Evolutionary conservation across 2,888 invertebrate genomes (phyloP), one percentile per base, ranked within the genome.

Genomic region (Lordiphosa fenestrarum): DNA sequence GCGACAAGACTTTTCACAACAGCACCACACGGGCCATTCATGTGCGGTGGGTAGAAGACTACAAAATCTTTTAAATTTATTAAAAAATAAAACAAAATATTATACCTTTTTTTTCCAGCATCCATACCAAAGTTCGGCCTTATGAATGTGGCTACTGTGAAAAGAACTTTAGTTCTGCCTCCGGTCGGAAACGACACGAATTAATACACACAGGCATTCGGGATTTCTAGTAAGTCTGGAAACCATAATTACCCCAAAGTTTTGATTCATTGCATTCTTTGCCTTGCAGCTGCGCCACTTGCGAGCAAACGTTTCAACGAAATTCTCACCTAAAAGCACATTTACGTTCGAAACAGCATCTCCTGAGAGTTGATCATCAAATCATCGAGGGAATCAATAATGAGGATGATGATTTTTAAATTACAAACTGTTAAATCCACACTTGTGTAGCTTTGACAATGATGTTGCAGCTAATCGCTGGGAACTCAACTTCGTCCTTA

Each of bases 61-160:
- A 15, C 2, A 15, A 1, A 15, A 15, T 2, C 15, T 2, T 1
- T 15, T 15, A 1, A 15, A 15, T 15, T 15, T 15, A 15, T 15
- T 1, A 15, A 15, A 15, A 15, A 15, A 15, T 1, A 15, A 15
- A 15, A 15, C 2, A 15, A 15, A 15, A 15, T 2, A 15, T 1
- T 15, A 10, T 3, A 25, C 9, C 9, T 30, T 30, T 0, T 7
- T 30, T 30, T 30, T 30, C 3, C 47, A 88, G 88, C 35, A 73
- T 78, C 12, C 88, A 88, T 51, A 87, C 88, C 13, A 87, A 88
- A 46, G 77, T 75, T 3, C 73, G 87, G 1, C 89, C 88, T 0
- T 88, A 85, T 53, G 51, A 58, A 6, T 88, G 88, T 23, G 67
- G 65, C 5, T 65, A 78, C 48, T 88, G 88, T 35, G 71, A 68